Evolutionary conservation across 1,140 invertebrate genomes (phyloP).

Genomic region (Drosophila aff.): DNA sequence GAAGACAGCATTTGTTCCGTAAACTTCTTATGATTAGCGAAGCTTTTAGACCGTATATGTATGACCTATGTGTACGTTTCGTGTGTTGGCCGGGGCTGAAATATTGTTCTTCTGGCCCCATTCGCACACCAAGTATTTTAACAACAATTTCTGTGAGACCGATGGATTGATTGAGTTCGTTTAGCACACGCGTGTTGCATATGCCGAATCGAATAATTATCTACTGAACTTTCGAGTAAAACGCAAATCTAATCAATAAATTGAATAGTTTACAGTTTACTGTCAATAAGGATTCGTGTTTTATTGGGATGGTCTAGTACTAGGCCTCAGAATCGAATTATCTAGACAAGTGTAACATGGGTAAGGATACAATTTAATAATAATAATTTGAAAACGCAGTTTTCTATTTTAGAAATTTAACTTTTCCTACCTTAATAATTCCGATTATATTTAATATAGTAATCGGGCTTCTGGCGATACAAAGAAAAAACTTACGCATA

Average conservation of each 20-base stretch:
- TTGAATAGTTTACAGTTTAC: constrained; percentile 69
- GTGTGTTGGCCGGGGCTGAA: background rate
- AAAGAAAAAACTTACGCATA: background rate
- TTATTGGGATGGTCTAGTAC: background rate
- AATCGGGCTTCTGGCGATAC: no score
- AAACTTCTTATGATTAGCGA: constrained; percentile 34
- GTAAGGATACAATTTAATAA: no score
- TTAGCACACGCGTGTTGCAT: constrained; percentile 46
- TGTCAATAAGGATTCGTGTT: constrained; percentile 28
- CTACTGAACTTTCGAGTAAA: constrained; percentile 48
- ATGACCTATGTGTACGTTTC: constrained; percentile 27
- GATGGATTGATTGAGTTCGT: constrained; percentile 49
- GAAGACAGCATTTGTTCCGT: constrained; percentile 30
- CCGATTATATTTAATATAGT: background rate
- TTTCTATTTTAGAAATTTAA: background rate
- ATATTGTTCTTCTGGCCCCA: constrained; percentile 12
- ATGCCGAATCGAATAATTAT: constrained; percentile 53
- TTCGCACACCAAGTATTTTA: constrained; percentile 45
- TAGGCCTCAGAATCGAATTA: background rate
- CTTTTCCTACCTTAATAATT: background rate
- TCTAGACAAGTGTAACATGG: no score
- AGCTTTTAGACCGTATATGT: constrained; percentile 50
- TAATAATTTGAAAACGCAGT: no score
- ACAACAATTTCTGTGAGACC: constrained; percentile 55
- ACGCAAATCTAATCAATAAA: constrained; percentile 70